phyloP scores from a whole-genome alignment of 2,113 vertebrate species.

The Origma solitaria region DNA sequence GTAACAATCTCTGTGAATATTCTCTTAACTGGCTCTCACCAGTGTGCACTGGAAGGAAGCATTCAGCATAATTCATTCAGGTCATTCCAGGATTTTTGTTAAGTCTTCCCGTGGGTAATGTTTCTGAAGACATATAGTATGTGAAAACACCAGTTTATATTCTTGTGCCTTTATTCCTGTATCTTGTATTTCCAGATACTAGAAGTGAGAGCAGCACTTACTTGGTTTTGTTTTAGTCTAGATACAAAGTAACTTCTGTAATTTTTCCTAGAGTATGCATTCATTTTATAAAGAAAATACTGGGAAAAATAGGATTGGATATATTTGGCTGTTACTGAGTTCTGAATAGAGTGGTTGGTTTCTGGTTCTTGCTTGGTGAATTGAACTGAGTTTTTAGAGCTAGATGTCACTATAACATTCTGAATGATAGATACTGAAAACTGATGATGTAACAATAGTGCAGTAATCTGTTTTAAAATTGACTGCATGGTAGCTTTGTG shows the following conservation, averaged over 20 bases:
- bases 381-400: not conserved
- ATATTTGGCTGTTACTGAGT: not conserved
- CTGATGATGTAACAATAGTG: not conserved
- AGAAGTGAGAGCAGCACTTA: not conserved
- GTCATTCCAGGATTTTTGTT: not conserved
- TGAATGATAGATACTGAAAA: not conserved
- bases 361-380: not conserved
- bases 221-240: not conserved
- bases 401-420: not conserved
- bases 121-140: not conserved
- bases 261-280: not conserved
- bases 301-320: not conserved
- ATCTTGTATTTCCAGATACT: not conserved
- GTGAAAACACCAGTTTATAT: not conserved
- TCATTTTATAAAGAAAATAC: not conserved
- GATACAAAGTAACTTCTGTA: not conserved
- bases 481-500: not conserved
- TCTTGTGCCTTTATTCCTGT: not conserved
- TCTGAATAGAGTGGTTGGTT: not conserved
- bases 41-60: not conserved
- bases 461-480: not conserved
- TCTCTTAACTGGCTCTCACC: not conserved
- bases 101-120: not conserved
- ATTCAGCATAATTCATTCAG: not conserved
- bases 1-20: not conserved